Percentiles rank a stretch among this genome's conserved stretches.
These are phyloP conservation scores for Distichodus sexfasciatus DNA, from an alignment of 2,797 vertebrate species.

Conservation along the genomic window DNA sequence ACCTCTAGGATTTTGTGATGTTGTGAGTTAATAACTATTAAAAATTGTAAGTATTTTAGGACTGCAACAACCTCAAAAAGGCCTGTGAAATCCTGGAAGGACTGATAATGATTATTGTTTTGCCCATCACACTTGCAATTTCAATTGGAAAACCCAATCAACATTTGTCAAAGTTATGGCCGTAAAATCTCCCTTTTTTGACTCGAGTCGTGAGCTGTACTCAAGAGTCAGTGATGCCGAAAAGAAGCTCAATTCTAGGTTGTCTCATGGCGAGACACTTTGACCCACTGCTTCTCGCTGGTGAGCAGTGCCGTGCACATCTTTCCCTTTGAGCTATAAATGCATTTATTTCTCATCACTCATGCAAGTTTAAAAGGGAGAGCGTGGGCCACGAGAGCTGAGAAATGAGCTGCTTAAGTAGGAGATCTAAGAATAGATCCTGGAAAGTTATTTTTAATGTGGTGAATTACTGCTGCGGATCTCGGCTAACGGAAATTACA, in stretches of 20 bases:
- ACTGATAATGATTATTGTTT: too few species aligned
- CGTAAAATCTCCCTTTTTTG: too few species aligned
- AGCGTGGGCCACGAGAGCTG: background rate
- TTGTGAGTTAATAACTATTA: too few species aligned
- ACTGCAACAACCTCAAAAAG: too few species aligned
- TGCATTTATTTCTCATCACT: slow-evolving; percentile 16
- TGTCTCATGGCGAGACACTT: background rate
- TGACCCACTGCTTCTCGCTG: slow-evolving; percentile 57
- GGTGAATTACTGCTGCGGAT: slow-evolving; percentile 2
- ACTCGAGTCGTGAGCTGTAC: too few species aligned
- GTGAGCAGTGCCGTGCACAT: slow-evolving; percentile 46
- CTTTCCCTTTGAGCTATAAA: slow-evolving; percentile 5
- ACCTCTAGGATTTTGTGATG: too few species aligned
- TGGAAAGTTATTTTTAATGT: slow-evolving; percentile 17
- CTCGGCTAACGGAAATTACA: background rate
- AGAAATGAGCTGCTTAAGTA: slow-evolving; percentile 10
- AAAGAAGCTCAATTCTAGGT: background rate
- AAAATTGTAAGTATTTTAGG: too few species aligned
- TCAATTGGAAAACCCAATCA: too few species aligned
- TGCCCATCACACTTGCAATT: too few species aligned
- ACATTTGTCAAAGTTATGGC: too few species aligned
- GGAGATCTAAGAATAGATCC: slow-evolving; percentile 25
- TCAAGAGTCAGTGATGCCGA: background rate
- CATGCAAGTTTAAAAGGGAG: slow-evolving; percentile 19
- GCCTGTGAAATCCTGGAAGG: too few species aligned